Evolutionary conservation across 2,888 invertebrate species (phyloP), one percentile per base, ranked within the genome.

Genomic region (Plagodis dolabraria): DNA sequence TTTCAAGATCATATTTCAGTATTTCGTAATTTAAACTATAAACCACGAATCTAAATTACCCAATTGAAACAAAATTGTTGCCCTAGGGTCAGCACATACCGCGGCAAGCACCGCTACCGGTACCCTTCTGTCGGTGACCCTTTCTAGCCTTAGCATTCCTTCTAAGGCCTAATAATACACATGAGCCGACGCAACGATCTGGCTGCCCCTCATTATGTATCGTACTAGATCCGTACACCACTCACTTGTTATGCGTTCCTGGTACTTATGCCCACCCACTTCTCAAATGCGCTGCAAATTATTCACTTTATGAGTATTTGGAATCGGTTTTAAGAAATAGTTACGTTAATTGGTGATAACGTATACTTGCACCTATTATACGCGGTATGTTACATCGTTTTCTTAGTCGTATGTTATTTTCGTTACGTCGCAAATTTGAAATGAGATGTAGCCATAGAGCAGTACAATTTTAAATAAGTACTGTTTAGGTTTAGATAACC

Each of bases 141-240:
- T 80, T 74, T 80, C 81, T 82, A 80, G 83, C 79, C 79, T 72
- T 77, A 74, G 74, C 89, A 89, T 90, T 90, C 92, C 92, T 87
- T 89, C 87, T 89, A 86, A 76, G 87, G 87, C 85, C 80, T 91
- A 91, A 91, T 91, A 91, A 90, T 89, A 91, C 89, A 87, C 86
- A 86, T 86, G 83, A 84, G 83, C 77, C 76, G 74, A 73, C 85
- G 81, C 87, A 89, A 88, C 89, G 86, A 92, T 86, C 86, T 76
- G 68, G 76, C 78, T 82, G 80, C 79, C 79, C 80, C 86, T 90
- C 87, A 91, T 91, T 91, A 92, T 80, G 79, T 80, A 80, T 83
- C 80, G 79, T 79, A 79, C 79, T 70, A 49, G 56, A 60, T 56
- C 60, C 56, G 48, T 48, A 56, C 52, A 53, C 56, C 67, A 68